Percentiles rank a stretch among this genome's conserved stretches.
Evolutionary conservation across 2,888 invertebrate genomes (phyloP).

Genomic region (Petrolisthes cinctipes): DNA sequence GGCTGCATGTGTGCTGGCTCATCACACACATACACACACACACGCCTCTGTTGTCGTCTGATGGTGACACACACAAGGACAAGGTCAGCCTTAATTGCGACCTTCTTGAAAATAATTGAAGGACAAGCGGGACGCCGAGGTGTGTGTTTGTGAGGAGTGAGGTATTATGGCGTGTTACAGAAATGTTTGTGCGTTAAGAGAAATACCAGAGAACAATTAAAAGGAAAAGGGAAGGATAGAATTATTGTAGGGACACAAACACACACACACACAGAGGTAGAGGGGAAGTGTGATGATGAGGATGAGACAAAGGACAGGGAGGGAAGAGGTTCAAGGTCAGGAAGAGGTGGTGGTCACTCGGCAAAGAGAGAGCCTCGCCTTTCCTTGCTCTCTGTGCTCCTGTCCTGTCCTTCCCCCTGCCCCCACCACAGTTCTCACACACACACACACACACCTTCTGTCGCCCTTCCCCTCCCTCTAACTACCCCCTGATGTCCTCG

Average conservation of each 20-base stretch:
- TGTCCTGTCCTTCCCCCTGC: not conserved
- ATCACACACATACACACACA: not conserved
- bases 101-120: not conserved
- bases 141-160: not conserved
- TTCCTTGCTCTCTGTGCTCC: not conserved
- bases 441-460: not conserved
- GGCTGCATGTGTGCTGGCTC: slow-evolving; percentile 10
- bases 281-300: not conserved
- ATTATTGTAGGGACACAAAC: no score
- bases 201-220: no score
- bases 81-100: slow-evolving; percentile 27
- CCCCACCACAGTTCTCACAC: not conserved
- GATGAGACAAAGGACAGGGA: slow-evolving; percentile 4
- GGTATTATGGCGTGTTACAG: not conserved
- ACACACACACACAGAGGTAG: not conserved
- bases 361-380: slow-evolving; percentile 1
- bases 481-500: not conserved
- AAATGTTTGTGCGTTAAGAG: not conserved
- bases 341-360: slow-evolving; percentile 28
- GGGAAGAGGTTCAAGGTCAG: slow-evolving; percentile 26
- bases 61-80: not conserved
- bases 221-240: no score
- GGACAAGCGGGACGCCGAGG: slow-evolving; percentile 5
- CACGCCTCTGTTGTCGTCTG: not conserved
- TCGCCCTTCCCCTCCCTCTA: not conserved